phyloP scores from a whole-genome alignment of 2,888 invertebrate genomes.

The Taphrorychus bicolor region DNA sequence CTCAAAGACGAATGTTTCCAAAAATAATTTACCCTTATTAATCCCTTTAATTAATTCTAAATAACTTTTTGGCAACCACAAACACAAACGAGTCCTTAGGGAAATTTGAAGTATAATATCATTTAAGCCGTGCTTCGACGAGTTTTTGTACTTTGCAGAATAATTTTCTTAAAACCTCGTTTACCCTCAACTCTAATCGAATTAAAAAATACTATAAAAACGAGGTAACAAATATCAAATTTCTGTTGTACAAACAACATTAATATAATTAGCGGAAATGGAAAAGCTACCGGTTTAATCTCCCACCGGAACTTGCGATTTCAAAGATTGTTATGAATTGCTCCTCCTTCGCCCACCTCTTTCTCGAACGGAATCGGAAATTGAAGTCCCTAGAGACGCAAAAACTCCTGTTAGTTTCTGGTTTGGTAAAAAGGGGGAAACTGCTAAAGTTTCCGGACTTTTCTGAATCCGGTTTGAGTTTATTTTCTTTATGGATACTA shows the following conservation, averaged over 20 bases:
- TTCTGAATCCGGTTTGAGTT: not conserved
- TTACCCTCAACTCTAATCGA: not conserved
- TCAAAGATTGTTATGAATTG: not conserved
- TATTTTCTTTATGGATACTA: not conserved
- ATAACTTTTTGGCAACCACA: not conserved
- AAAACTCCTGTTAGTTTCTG: not conserved
- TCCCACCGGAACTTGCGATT: not conserved
- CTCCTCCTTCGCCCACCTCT: not conserved
- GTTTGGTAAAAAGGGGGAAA: not conserved
- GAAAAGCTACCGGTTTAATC: not conserved
- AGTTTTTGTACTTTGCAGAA: not conserved
- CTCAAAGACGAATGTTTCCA: not conserved
- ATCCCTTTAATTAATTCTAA: not conserved
- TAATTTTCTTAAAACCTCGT: not conserved
- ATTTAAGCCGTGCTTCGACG: not conserved
- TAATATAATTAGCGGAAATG: too few species aligned
- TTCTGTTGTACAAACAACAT: too few species aligned
- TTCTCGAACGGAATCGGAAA: not conserved
- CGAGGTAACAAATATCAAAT: too few species aligned
- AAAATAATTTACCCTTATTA: not conserved
- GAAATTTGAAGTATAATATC: not conserved
- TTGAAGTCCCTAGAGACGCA: not conserved
- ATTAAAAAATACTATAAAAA: not conserved
- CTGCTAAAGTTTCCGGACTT: not conserved
- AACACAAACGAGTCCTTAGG: not conserved